A percentile compares a stretch with the other conserved stretches of the same genome.
phyloP scores from a whole-genome alignment of 2,888 invertebrate genomes.

The Drosophila fungiperda region DNA sequence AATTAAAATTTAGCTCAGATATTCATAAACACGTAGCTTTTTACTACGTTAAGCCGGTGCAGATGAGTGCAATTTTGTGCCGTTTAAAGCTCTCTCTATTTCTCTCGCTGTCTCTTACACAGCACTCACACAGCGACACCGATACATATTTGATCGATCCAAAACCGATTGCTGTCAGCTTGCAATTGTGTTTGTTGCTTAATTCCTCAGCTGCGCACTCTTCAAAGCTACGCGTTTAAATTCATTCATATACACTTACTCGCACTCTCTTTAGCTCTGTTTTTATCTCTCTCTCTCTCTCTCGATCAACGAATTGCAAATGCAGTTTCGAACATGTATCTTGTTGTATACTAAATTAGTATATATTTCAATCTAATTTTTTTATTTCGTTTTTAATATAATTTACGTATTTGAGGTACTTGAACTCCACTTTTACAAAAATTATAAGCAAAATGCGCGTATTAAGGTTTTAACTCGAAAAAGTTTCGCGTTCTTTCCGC shows the following conservation, averaged over 20 bases:
- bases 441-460: constrained; percentile 7
- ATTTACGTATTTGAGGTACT: constrained; percentile 35
- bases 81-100: constrained; percentile 4
- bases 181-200: background rate
- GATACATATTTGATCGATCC: constrained; percentile 7
- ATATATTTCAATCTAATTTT: background rate
- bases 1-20: background rate
- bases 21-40: background rate
- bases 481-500: constrained; percentile 14
- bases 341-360: background rate
- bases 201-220: constrained; percentile 3
- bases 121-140: background rate
- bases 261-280: background rate
- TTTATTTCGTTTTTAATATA: constrained; percentile 3
- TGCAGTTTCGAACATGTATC: constrained; percentile 9
- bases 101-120: background rate
- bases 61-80: constrained; percentile 16
- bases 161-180: constrained; percentile 10
- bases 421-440: constrained; percentile 40
- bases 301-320: constrained; percentile 48
- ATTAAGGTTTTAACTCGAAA: background rate
- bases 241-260: background rate
- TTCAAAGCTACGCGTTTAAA: constrained; percentile 2
- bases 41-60: background rate
- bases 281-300: constrained; percentile 1